These are phyloP conservation scores for Eupithecia vulgata DNA, from an alignment of 2,888 invertebrate genomes.

Conservation along the genomic window DNA sequence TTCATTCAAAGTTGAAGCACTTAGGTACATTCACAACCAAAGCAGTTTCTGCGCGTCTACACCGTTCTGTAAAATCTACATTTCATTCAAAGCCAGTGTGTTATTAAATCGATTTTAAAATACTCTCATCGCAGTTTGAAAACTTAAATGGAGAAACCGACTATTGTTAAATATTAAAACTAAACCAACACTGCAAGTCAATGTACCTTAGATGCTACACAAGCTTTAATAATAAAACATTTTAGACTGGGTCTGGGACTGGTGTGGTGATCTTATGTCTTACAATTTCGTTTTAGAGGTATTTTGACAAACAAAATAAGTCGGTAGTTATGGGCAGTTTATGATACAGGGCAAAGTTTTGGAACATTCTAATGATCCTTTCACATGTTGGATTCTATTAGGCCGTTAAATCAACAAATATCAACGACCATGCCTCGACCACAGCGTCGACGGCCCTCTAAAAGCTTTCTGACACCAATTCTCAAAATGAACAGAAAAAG, in stretches of 20 bases:
- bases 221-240: background rate
- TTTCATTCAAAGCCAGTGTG: background rate
- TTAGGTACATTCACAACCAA: background rate
- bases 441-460: no score
- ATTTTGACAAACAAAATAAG: background rate
- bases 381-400: background rate
- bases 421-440: background rate
- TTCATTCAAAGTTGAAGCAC: background rate
- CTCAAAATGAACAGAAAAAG: background rate
- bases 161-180: background rate
- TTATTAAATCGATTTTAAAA: background rate
- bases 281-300: background rate
- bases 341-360: background rate
- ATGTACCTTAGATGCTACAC: background rate
- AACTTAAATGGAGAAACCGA: slow-evolving; percentile 4
- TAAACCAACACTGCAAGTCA: slow-evolving; percentile 13
- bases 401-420: background rate
- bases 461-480: background rate
- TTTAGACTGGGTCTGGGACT: background rate
- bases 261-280: background rate
- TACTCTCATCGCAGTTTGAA: background rate
- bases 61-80: background rate
- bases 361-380: background rate
- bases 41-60: background rate
- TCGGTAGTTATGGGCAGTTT: background rate